Evolutionary conservation across 2,113 vertebrate genomes (phyloP), one percentile per base, ranked within the genome.

Genomic region (Burhinus bistriatus): DNA sequence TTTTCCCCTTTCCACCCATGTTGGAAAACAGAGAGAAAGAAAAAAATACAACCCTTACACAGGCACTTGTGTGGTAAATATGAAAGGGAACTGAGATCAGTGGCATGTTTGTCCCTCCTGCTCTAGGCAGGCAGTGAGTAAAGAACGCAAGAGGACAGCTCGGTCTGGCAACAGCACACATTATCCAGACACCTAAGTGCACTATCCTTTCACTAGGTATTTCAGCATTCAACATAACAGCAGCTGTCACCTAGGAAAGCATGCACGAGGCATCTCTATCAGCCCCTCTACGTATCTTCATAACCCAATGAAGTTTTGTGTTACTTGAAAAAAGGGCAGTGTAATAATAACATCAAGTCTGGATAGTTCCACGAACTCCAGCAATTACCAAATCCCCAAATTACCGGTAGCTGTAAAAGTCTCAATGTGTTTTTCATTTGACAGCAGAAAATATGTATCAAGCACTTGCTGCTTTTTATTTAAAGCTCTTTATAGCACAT

Each of bases 141-240:
- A 36, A 55, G 66, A 79, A 71, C 8, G 64, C 30, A 72, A 18
- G 26, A 79, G 27, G 27, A 64, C 49, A 83, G n/a, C 26, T 58
- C 13, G 7, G 19, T 36, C 84, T 83, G 51, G n/a, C 55, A 82
- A 73, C 45, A 73, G 77, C 51, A 64, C 12, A 15, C 4, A 0
- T 86, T 42, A 73, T 47, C 32, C 14, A 58, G n/a, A 76, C 42
- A 34, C 1, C 0, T 11, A 38, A 5, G 3, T 5, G 22, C 49
- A 51, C 22, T 34, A 40, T 65, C n/a, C 15, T 69, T 72, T 86
- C 49, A 38, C 66, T 57, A 44, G 26, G 4, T 65, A 34, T 38
- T 89, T 25, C 47, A 47, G 23, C 36, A 12, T 90, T 82, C 34
- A 51, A 5, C 6, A 0, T 17, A 44, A 76, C 25, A 66, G 45